Evolutionary conservation across 2,888 invertebrate species (phyloP), one percentile per base, ranked within the genome.

Genomic region (Teleogryllus oceanicus): DNA sequence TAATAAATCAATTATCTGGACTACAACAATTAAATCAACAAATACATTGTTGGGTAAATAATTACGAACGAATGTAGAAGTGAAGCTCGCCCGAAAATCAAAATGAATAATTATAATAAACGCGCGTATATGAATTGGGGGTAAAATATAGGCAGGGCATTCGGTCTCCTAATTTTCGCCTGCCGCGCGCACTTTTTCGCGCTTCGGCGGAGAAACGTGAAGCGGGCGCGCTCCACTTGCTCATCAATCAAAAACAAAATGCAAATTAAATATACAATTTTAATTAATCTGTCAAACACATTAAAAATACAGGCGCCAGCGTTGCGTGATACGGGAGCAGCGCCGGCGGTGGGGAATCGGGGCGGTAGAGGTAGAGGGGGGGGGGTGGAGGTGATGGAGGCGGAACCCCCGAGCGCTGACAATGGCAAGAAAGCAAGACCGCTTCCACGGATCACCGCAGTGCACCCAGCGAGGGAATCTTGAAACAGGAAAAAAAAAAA

Each of bases 11-110:
- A 62, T 62, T 62, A 62, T 18, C 62, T 62, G n/a, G 62, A 62
- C 62, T 62, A 62, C 62, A 62, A 62, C 62, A 62, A 62, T 62
- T 62, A 62, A 62, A 62, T 62, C 62, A 62, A 62, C 62, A 62
- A 62, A 62, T 62, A n/a, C 13, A 62, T 62, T 62, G 16, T 62
- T n/a, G 62, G 16, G 5, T 62, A 62, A 62, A 62, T 62, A 62
- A 62, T 62, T 13, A 18, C n/a, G 62, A 62, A 62, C 62, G 16
- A 62, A 62, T 62, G 62, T n/a, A n/a, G 62, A 13, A 62, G 62
- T 62, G n/a, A 62, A 62, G n/a, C 62, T 62, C n/a, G 62, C n/a
- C 12, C 16, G 62, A 62, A n/a, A 62, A 62, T 62, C 62, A 62
- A n/a, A 13, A 62, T 16, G 62, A 62, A 62, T 62, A 62, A 62